Evolutionary conservation across 2,888 invertebrate genomes (phyloP), one percentile per base, ranked within the genome.

Genomic region (Escarpia spicata): DNA sequence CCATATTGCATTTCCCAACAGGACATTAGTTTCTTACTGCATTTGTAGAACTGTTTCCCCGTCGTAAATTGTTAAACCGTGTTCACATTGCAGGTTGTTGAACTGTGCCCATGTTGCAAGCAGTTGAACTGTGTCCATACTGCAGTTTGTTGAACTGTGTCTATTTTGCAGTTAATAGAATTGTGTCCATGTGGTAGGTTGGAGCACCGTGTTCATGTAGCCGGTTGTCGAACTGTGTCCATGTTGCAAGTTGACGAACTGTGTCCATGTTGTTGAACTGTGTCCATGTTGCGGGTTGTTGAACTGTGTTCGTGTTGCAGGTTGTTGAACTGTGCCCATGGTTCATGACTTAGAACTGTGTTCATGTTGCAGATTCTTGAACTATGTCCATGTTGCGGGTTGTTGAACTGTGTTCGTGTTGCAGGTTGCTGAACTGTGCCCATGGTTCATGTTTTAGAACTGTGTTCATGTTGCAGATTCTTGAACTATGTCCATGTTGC

Each of bases 261-360:
- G 15, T 60, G 19, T 75, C 26, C 75, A 75, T 75, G 26, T 75
- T 75, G 19, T 75, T 75, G 75, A 75, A 75, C 26, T 3, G 60
- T 26, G 75, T 75, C 19, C 75, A 75, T n/a, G 75, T 75, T 26
- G 19, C 26, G 19, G 19, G 19, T 75, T 26, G 75, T 75, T 75
- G 75, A 26, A 26, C 75, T 26, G n/a, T 19, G 75, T 15, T 26
- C 15, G 6, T 75, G 75, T 92, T 93, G 43, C 94, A 96, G 96
- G 92, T 94, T 96, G 93, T 94, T 95, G 90, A 96, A 95, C 93
- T 95, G n/a, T n/a, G n/a, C n/a, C n/a, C n/a, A n/a, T n/a, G n/a
- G n/a, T n/a, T n/a, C n/a, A n/a, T n/a, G n/a, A n/a, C n/a, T n/a
- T n/a, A n/a, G n/a, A n/a, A n/a, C n/a, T n/a, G n/a, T n/a, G n/a